Evolutionary conservation across 2,113 vertebrate genomes (phyloP).

Genomic region (Trematomus loennbergii): DNA sequence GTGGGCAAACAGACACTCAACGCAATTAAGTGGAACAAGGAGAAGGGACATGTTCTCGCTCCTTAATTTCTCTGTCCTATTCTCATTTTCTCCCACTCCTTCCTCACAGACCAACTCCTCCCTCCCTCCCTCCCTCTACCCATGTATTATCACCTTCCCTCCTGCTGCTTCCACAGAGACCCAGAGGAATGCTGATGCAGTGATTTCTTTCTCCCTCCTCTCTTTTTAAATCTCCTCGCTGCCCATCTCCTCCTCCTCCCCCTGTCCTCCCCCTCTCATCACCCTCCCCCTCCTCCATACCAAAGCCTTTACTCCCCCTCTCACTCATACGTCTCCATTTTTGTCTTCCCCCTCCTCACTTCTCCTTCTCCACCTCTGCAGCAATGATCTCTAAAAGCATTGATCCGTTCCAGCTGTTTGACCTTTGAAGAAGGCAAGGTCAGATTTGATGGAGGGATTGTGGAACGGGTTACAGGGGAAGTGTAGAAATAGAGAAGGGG

Average conservation of each 20-base stretch:
- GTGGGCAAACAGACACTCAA: constrained; percentile 3
- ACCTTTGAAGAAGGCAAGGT: constrained; percentile 67
- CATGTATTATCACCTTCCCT: constrained; percentile 45
- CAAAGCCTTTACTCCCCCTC: constrained; percentile 9
- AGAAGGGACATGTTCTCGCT: constrained; percentile 15
- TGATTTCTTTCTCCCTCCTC: constrained; percentile 48
- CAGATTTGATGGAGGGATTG: constrained; percentile 28
- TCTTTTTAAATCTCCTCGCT: constrained; percentile 21
- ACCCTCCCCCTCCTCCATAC: constrained; percentile 12
- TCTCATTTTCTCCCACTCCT: background rate
- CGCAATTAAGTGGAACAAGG: constrained; percentile 13
- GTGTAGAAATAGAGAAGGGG: background rate
- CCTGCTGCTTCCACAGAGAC: constrained; percentile 31
- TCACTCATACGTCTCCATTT: constrained; percentile 19
- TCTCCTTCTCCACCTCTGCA: constrained; percentile 6
- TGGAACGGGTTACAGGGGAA: constrained; percentile 2
- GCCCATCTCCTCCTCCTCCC: constrained; percentile 23
- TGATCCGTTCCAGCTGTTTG: constrained; percentile 68
- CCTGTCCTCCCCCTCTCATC: constrained; percentile 12
- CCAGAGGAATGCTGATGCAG: constrained; percentile 64
- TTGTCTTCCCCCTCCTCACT: background rate
- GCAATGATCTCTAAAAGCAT: constrained; percentile 24
- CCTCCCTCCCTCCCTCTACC: constrained; percentile 11
- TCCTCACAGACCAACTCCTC: constrained; percentile 1
- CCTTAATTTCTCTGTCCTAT: constrained; percentile 14